A percentile compares a stretch with the other conserved stretches of the same genome.
Conservation (phyloP, 2,888 invertebrate species). For the Chalcosyrphus nemorum region DNA sequence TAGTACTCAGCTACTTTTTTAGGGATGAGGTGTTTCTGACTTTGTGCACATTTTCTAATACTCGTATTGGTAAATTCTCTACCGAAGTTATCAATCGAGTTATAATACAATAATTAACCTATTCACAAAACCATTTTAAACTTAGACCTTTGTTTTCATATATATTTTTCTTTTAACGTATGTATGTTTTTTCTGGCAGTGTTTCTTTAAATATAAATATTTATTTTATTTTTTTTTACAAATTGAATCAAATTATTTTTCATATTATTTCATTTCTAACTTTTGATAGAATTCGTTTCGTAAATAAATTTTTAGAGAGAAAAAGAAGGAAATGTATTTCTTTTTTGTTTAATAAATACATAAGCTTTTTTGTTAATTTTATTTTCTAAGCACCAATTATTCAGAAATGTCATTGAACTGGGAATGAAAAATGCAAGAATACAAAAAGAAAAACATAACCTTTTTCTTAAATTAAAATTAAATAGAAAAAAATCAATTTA, state of each 20-base stretch:
- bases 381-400: slow-evolving; percentile 70
- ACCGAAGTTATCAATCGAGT: neutral
- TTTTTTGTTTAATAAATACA: slow-evolving; percentile 8
- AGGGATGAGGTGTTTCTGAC: neutral
- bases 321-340: slow-evolving; percentile 19
- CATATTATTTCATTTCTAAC: neutral
- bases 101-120: slow-evolving; percentile 22
- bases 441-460: slow-evolving; percentile 32
- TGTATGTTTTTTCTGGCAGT: slow-evolving; percentile 63
- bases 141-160: slow-evolving; percentile 7
- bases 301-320: slow-evolving; percentile 29
- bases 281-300: slow-evolving; percentile 27
- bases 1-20: neutral
- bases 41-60: neutral
- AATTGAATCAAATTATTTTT: slow-evolving; percentile 19
- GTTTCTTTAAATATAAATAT: slow-evolving; percentile 48
- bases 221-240: slow-evolving; percentile 14
- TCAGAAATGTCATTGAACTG: slow-evolving; percentile 65
- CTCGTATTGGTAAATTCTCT: neutral
- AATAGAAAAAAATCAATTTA: slow-evolving; percentile 33
- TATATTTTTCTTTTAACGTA: slow-evolving; percentile 38
- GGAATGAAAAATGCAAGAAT: slow-evolving; percentile 67
- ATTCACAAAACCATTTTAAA: slow-evolving; percentile 30
- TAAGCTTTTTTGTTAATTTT: slow-evolving; percentile 22
- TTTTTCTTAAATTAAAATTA: neutral